These are phyloP conservation scores for Myoxocephalus aenaeus DNA, from an alignment of 2,797 vertebrate species.

Conservation along the genomic window DNA sequence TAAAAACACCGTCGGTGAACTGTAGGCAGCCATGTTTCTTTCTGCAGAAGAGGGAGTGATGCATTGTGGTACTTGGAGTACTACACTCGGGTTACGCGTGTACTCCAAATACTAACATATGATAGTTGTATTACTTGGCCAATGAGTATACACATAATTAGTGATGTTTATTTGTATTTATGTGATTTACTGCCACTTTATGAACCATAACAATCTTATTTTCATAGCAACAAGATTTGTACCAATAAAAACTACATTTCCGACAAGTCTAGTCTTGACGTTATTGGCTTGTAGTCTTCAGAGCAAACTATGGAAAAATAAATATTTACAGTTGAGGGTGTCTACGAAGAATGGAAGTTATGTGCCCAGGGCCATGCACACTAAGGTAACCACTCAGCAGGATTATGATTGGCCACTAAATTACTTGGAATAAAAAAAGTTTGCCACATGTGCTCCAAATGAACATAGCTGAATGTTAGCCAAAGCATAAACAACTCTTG, in stretches of 20 bases:
- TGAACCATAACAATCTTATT: background rate
- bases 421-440: conserved; percentile 6
- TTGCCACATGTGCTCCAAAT: conserved; percentile 6
- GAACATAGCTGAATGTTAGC: background rate
- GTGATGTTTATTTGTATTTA: background rate
- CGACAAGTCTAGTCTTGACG: background rate
- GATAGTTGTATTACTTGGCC: background rate
- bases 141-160: background rate
- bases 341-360: background rate
- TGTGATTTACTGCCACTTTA: background rate
- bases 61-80: conserved; percentile 82
- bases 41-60: conserved; percentile 38
- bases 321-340: background rate
- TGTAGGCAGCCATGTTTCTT: conserved; percentile 84
- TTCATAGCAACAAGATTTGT: background rate
- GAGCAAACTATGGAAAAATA: background rate
- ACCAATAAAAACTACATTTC: conserved; percentile 42
- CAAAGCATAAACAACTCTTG: conserved; percentile 10
- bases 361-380: conserved; percentile 31
- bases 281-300: conserved; percentile 47
- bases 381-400: background rate
- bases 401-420: conserved; percentile 22
- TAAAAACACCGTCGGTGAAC: conserved; percentile 73
- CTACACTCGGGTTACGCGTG: accelerated
- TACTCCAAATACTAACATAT: too few species aligned